These are phyloP conservation scores for Microhierax caerulescens DNA, from an alignment of 2,797 vertebrate genomes.

Conservation along the genomic window DNA sequence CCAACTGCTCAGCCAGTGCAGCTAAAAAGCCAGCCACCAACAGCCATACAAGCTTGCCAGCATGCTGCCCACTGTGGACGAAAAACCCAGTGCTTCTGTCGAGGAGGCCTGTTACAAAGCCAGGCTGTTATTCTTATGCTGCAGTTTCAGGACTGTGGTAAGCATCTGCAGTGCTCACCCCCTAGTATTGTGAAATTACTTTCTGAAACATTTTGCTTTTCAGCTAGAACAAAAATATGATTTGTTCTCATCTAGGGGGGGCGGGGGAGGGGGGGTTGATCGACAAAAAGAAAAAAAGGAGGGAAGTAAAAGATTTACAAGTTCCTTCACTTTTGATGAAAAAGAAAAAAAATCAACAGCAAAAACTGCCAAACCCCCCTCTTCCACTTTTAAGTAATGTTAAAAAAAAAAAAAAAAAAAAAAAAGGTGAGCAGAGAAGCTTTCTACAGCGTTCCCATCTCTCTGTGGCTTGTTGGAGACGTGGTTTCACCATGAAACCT, in stretches of 20 bases:
- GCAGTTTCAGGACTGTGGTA: conserved; percentile 39
- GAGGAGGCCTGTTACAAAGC: conserved; percentile 61
- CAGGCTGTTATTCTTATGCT: conserved; percentile 59
- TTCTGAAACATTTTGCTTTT: neutral
- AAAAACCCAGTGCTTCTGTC: conserved; percentile 70
- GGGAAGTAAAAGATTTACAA: neutral
- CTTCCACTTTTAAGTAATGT: neutral
- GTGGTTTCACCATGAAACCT: neutral
- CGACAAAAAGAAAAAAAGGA: neutral
- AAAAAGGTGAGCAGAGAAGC: neutral
- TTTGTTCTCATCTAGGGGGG: neutral
- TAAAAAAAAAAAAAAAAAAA: neutral
- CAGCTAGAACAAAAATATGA: conserved; percentile 20
- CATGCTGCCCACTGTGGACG: conserved; percentile 82
- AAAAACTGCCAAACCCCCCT: neutral
- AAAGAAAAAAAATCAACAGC: neutral
- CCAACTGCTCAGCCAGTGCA: conserved; percentile 80
- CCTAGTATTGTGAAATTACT: neutral
- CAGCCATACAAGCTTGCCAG: conserved; percentile 87
- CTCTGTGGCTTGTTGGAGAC: neutral
- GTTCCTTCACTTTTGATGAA: neutral
- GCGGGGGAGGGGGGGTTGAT: neutral
- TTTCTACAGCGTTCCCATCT: neutral
- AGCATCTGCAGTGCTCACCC: conserved; percentile 7
- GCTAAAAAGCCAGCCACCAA: conserved; percentile 89